Evolutionary conservation across 2,113 vertebrate genomes (phyloP).

Genomic region (Leucopsar rothschildi): DNA sequence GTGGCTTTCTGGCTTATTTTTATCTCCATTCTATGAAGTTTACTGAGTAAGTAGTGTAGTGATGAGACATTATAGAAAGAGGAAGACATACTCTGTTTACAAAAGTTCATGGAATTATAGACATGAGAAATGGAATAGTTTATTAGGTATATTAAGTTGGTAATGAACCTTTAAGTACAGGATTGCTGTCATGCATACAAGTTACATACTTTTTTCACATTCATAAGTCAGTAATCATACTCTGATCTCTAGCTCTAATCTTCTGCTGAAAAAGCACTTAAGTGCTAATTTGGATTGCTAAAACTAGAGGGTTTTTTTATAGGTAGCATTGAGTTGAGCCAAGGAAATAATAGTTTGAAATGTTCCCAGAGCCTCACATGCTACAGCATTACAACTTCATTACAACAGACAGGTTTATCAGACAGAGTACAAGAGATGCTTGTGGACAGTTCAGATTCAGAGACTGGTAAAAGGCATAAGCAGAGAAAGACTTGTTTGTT

Average conservation of each 20-base stretch:
- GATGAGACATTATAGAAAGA: background rate
- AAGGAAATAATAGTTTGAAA: background rate
- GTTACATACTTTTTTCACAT: background rate
- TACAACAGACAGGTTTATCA: background rate
- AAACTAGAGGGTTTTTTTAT: background rate
- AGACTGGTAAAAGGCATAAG: background rate
- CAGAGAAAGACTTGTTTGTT: background rate
- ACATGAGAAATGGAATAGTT: background rate
- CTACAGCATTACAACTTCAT: background rate
- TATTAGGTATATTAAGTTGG: background rate
- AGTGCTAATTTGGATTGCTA: background rate
- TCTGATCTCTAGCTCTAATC: background rate
- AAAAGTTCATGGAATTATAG: background rate
- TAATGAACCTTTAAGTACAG: background rate
- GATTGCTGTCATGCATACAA: background rate
- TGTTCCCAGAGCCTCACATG: background rate
- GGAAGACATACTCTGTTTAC: background rate
- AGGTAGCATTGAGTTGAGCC: background rate
- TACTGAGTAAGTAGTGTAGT: background rate
- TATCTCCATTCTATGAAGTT: background rate
- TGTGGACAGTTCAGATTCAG: background rate
- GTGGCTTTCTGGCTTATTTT: background rate
- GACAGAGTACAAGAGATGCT: background rate
- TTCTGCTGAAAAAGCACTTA: background rate
- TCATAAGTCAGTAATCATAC: background rate